Evolutionary conservation across 53 echinoderm and acorn worm genomes (phyloP).

Genomic region (Arbacia lixula): DNA sequence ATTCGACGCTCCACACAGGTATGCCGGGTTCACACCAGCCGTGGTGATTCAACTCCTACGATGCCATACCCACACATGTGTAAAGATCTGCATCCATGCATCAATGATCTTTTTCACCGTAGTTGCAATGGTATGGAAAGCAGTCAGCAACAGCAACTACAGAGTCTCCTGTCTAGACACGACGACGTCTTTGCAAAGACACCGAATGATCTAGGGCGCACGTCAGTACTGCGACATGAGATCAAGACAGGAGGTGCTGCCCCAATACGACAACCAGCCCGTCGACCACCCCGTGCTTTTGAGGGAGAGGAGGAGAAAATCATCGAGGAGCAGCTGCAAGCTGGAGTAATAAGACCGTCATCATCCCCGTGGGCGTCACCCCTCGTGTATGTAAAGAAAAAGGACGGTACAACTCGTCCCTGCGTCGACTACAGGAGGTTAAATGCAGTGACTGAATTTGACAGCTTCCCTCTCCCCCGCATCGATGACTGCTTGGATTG

Average conservation of each 20-base stretch:
- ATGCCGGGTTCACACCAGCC: background rate
- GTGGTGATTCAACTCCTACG: background rate
- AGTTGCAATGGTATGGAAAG: background rate
- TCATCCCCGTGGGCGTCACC: slow-evolving; percentile 45
- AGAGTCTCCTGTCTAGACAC: slow-evolving; percentile 1
- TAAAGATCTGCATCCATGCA: background rate
- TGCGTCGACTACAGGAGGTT: slow-evolving; percentile 45
- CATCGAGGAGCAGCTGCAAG: slow-evolving; percentile 26
- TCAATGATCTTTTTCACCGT: slow-evolving; percentile 16
- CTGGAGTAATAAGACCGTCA: slow-evolving; percentile 34
- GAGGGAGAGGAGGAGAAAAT: slow-evolving; percentile 46
- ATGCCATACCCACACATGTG: background rate
- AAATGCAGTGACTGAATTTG: too few relatives aligned
- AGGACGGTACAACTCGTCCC: slow-evolving; percentile 22
- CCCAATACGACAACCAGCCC: slow-evolving; percentile 15
- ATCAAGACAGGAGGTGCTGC: slow-evolving; percentile 30
- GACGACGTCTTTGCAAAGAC: slow-evolving; percentile 36
- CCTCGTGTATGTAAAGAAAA: slow-evolving; percentile 39
- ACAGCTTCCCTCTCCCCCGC: too few relatives aligned
- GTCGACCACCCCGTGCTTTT: slow-evolving; percentile 41
- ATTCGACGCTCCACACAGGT: background rate
- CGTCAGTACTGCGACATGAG: slow-evolving; percentile 13
- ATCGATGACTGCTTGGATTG: too few relatives aligned
- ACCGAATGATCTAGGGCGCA: slow-evolving; percentile 23
- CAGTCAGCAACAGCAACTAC: background rate